A percentile compares a stretch with the other conserved stretches of the same genome.
phyloP scores from a whole-genome alignment of 2,797 vertebrate species.

The Lepus townsendii region DNA sequence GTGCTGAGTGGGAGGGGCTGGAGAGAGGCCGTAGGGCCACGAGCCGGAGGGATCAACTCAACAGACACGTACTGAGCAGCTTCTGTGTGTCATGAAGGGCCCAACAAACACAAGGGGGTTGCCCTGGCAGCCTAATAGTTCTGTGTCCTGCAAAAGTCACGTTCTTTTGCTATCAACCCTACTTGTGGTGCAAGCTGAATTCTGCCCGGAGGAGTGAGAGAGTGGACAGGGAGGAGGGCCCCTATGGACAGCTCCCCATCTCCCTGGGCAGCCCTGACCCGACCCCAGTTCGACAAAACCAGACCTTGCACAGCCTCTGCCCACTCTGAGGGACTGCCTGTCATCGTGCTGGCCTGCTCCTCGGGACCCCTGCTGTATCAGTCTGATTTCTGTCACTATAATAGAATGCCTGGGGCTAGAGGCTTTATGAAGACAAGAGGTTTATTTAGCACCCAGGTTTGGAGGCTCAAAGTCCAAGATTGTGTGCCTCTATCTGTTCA shows the following conservation, averaged over 20 bases:
- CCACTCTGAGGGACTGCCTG: background rate
- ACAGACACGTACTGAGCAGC: background rate
- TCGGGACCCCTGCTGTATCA: too few relatives aligned
- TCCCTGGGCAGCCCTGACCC: background rate
- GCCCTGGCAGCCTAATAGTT: background rate
- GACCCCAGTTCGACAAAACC: background rate
- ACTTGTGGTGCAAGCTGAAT: background rate
- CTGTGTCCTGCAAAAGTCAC: background rate
- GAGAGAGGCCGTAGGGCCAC: background rate
- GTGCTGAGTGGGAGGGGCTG: background rate
- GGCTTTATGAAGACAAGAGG: too few relatives aligned
- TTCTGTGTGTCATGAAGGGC: background rate
- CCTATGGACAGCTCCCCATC: background rate
- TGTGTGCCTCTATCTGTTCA: too few relatives aligned
- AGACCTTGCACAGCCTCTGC: background rate
- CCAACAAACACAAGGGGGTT: background rate
- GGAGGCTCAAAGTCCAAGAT: too few relatives aligned
- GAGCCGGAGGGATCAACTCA: background rate
- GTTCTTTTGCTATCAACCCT: background rate
- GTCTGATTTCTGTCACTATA: too few relatives aligned
- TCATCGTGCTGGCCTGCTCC: background rate
- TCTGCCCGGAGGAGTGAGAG: background rate
- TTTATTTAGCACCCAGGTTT: too few relatives aligned
- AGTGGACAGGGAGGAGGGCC: background rate
- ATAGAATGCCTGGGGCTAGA: too few relatives aligned